Base-by-base conservation (phyloP, 1,140 invertebrate genomes). In the Potamilus streckersoni region DNA sequence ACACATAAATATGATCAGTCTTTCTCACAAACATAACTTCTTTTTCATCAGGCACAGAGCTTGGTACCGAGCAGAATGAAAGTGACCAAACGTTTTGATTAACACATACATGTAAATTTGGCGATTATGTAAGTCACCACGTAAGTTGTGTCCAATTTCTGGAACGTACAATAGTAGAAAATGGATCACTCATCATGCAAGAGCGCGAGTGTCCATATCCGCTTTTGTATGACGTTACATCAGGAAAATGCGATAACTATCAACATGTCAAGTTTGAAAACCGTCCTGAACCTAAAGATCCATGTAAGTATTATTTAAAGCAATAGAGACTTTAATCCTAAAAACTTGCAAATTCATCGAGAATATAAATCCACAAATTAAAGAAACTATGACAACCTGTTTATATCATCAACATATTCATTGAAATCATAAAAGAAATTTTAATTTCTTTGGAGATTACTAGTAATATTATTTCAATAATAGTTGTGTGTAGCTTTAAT, bases 201-300 rank as follows among this genome's bases (percentile, higher is more conserved):
- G 17, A 63, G 23, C 49, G 23, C 6, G 62, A 76, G 27, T 76
- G 74, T 63, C 16, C 69, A 59, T 76, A 76, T 58, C 74, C 74
- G 23, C 57, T 65, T 17, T 55, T 76, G n/a, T 76, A 56, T 23
- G 23, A 76, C 38, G n/a, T 17, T 4, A 20, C 65, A 58, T 60
- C 74, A 23, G 69, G 74, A 66, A 76, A 76, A 55, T 76, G 74
- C 56, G 74, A 71, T n/a, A 27, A 64, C 58, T 76, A 55, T 62
- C 71, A 76, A 71, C 63, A 76, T 56, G 68, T 67, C 8, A 16
- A 60, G 5, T 76, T 69, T 58, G 19, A 31, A 20, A n/a, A 5
- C 27, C 62, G 58, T 31, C 74, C 20, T 20, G 57, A 71, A 2
- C 74, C 74, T 19, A 76, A 71, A 67, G 68, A 60, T 67, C 74